Percentiles rank a stretch among this genome's conserved stretches.
These are phyloP conservation scores for Elaphurus davidianus DNA, from an alignment of 2,113 vertebrate genomes.

Conservation along the genomic window DNA sequence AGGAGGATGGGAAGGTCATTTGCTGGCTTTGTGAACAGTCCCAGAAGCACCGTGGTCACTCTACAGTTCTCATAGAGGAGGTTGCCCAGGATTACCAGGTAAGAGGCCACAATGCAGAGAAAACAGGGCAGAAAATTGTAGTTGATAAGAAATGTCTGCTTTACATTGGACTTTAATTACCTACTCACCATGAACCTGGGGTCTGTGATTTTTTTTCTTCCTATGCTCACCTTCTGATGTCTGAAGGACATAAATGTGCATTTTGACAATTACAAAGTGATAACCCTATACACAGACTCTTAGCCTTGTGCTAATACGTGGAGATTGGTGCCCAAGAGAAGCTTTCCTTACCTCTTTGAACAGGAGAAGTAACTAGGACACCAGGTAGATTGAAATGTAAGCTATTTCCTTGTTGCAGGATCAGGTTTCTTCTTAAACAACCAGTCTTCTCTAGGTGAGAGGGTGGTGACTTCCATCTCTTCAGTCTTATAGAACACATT, in stretches of 20 bases:
- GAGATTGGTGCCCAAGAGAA: background rate
- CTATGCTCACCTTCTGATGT: background rate
- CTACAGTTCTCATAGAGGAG: slow-evolving; percentile 80
- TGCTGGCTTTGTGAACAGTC: slow-evolving; percentile 85
- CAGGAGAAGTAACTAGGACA: background rate
- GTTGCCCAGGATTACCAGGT: slow-evolving; percentile 82
- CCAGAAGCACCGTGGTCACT: slow-evolving; percentile 43
- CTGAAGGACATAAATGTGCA: background rate
- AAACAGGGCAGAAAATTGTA: background rate
- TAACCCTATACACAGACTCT: background rate
- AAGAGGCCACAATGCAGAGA: background rate
- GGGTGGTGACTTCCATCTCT: background rate
- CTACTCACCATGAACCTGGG: background rate
- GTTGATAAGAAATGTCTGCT: background rate
- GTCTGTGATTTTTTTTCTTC: background rate
- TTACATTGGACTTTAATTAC: background rate
- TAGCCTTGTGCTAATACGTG: background rate
- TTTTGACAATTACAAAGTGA: background rate
- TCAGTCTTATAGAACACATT: background rate
- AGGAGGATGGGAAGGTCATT: slow-evolving; percentile 82
- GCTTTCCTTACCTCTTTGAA: background rate
- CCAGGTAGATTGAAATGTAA: background rate
- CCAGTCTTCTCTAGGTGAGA: background rate
- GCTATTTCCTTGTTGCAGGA: background rate
- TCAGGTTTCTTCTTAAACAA: background rate